Evolutionary conservation across 2,113 vertebrate genomes (phyloP).

Genomic region (Marmota monax): DNA sequence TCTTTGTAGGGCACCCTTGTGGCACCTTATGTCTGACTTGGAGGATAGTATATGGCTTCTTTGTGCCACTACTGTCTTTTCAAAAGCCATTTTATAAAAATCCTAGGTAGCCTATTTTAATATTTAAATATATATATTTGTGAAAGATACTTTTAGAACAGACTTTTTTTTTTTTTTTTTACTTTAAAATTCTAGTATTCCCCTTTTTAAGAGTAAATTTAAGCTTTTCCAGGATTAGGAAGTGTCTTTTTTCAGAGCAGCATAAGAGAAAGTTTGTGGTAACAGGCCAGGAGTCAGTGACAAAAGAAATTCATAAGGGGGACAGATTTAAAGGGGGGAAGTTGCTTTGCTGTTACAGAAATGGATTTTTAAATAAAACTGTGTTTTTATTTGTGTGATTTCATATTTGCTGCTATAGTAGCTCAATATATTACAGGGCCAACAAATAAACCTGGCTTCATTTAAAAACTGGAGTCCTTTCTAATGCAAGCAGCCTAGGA

Average conservation of each 20-base stretch:
- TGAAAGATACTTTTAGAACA: conserved; percentile 81
- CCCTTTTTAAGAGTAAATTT: conserved; percentile 80
- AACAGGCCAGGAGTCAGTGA: conserved; percentile 37
- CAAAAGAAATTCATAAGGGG: conserved; percentile 47
- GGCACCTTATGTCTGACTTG: conserved; percentile 85
- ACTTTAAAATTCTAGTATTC: conserved; percentile 73
- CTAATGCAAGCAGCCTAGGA: conserved; percentile 79
- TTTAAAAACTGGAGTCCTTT: conserved; percentile 63
- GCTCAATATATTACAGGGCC: conserved; percentile 79
- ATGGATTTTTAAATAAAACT: conserved; percentile 69
- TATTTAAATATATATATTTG: conserved; percentile 87
- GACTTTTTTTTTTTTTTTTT: conserved; percentile 66
- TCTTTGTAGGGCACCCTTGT: conserved; percentile 76
- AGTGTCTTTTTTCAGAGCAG: conserved; percentile 79
- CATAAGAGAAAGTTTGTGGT: conserved; percentile 55
- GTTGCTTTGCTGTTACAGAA: conserved; percentile 75
- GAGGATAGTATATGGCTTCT: conserved; percentile 69
- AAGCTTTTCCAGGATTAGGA: conserved; percentile 68
- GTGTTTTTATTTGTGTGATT: conserved; percentile 78
- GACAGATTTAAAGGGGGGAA: conserved; percentile 56
- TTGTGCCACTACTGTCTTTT: conserved; percentile 75
- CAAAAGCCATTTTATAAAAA: conserved; percentile 86
- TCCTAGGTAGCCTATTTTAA: conserved; percentile 84
- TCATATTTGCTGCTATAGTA: conserved; percentile 74
- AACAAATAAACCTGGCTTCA: conserved; percentile 70